A percentile compares a stretch with the other conserved stretches of the same genome.
Conservation (phyloP, 2,797 vertebrate species). For the Alfaro cultratus region DNA sequence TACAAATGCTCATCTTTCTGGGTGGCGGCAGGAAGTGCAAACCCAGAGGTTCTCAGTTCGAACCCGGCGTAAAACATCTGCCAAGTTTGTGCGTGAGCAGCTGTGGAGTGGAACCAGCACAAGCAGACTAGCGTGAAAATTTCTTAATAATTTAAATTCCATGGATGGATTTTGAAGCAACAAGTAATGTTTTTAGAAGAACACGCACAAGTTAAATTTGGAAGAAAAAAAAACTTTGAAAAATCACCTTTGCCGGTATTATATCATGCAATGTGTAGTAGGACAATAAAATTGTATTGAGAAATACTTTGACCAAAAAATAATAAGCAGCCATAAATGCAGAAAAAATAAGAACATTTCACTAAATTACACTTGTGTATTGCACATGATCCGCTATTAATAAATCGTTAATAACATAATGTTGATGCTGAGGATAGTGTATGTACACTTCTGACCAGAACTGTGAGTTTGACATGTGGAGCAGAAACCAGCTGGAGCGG, state of each 20-base stretch:
- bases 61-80: neutral
- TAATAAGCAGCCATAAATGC: neutral
- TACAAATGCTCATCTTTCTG: neutral
- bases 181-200: neutral
- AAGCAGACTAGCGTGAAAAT: neutral
- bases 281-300: neutral
- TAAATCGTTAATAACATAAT: neutral
- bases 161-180: neutral
- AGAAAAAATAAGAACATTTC: neutral
- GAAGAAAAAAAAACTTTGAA: neutral
- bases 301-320: neutral
- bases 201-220: neutral
- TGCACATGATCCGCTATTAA: neutral
- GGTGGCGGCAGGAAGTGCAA: neutral
- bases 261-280: neutral
- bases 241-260: no score
- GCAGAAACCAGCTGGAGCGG: constrained; percentile 31
- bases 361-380: neutral
- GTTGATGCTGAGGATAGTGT: neutral
- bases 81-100: neutral
- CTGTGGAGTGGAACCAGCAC: neutral
- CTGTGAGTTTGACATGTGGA: neutral
- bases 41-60: neutral
- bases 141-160: neutral
- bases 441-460: neutral